phyloP scores from a whole-genome alignment of 2,113 vertebrate species.

The Synchiropus splendidus region DNA sequence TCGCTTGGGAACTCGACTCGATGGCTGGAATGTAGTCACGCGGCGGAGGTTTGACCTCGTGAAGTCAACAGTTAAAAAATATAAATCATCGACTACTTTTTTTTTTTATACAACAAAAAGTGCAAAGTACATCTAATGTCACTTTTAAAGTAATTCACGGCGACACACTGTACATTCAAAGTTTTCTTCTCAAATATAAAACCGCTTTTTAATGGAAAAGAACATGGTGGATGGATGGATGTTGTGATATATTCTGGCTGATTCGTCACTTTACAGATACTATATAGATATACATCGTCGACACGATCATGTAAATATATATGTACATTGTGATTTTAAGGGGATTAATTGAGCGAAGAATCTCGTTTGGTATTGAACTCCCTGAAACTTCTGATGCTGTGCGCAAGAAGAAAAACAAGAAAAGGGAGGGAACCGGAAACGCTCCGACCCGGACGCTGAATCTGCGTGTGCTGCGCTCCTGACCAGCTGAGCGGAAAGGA shows the following conservation, averaged over 20 bases:
- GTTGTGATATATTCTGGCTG: constrained; percentile 13
- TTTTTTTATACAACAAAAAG: constrained; percentile 57
- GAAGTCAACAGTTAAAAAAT: constrained; percentile 20
- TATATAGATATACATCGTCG: constrained; percentile 50
- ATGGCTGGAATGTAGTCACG: constrained; percentile 24
- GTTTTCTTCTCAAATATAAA: constrained; percentile 67
- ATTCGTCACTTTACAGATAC: constrained; percentile 36
- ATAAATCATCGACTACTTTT: constrained; percentile 12
- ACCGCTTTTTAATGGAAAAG: constrained; percentile 31
- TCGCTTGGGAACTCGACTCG: neutral
- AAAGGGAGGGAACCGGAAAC: constrained; percentile 46
- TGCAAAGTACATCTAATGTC: constrained; percentile 65
- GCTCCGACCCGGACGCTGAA: constrained; percentile 45
- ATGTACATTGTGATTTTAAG: constrained; percentile 56
- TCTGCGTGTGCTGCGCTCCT: constrained; percentile 60
- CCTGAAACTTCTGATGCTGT: constrained; percentile 62
- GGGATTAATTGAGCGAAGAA: constrained; percentile 31
- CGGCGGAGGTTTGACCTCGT: constrained; percentile 7
- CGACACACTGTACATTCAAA: constrained; percentile 72
- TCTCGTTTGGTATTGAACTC: constrained; percentile 48
- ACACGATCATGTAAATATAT: constrained; percentile 52
- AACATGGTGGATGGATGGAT: constrained; percentile 31
- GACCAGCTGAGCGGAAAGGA: constrained; percentile 42
- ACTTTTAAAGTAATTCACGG: constrained; percentile 52
- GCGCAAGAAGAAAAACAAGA: constrained; percentile 25